Base-by-base conservation (phyloP, 2,797 vertebrate genomes). In the Chaetodon trifasciatus region DNA sequence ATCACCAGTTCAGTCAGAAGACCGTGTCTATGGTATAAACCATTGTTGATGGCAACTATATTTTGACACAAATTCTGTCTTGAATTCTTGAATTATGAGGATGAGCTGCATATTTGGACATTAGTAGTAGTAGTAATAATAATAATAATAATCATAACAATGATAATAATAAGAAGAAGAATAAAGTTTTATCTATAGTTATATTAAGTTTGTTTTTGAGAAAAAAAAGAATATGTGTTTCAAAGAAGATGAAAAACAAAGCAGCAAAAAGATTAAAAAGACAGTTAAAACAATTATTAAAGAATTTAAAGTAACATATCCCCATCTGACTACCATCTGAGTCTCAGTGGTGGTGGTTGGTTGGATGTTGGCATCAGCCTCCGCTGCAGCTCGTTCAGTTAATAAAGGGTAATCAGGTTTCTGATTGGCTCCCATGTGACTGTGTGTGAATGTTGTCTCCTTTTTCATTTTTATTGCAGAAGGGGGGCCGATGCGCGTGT, bases 381-480 rank as follows among this genome's bases (percentile, higher is more conserved):
- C 44, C 40, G 49, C 39, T 56, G 24, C 61, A 64, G 71, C 37
- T 49, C 8, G 0, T n/a, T 49, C 8, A 1, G 13, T 65, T 37
- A 21, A 40, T 75, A 16, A 42, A 35, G 5, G 8, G 3, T 53
- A 17, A 50, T 73, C 24, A 57, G 40, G n/a, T 28, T 56, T 60
- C 55, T 72, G 35, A 58, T 52, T 37, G 32, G 62, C 40, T 64
- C n/a, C 52, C 17, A 47, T 40, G 16, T 32, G 23, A 8, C 42
- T 12, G 6, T 8, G 12, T 4, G 39, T 57, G 11, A 16, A 58
- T 19, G 21, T 24, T 42, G 16, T 53, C 67, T 56, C 52, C 4
- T 24, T 70, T 70, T 71, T 37, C 23, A 44, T 47, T 28, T 28
- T 71, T 13, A 58, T 50, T n/a, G 32, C 28, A 28, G 28, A 28